These are phyloP conservation scores for Eudemis profundana DNA, from an alignment of 2,888 invertebrate species.

Conservation along the genomic window DNA sequence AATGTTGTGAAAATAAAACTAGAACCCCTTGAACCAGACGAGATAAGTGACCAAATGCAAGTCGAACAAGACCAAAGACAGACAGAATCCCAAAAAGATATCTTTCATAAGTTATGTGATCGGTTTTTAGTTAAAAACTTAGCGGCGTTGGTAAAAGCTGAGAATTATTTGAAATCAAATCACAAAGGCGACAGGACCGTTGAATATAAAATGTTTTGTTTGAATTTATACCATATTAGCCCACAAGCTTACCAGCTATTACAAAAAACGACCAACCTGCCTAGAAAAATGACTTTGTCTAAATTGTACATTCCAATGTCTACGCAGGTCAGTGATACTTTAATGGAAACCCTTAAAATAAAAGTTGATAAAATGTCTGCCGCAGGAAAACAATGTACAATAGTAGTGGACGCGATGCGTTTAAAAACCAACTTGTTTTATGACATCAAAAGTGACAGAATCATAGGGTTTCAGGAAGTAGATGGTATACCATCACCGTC, in stretches of 20 bases:
- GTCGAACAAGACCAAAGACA: no score
- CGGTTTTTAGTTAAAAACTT: conserved; percentile 9
- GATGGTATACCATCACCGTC: conserved; percentile 21
- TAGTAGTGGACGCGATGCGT: conserved; percentile 5
- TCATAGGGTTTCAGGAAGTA: conserved; percentile 38
- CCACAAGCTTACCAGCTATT: conserved; percentile 40
- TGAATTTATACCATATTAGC: conserved; percentile 43
- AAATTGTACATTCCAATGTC: conserved; percentile 9
- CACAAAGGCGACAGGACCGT: conserved; percentile 30
- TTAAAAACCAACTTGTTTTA: conserved; percentile 34
- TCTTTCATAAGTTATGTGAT: conserved; percentile 24
- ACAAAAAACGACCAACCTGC: conserved; percentile 36
- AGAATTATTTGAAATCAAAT: neutral
- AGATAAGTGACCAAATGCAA: no score
- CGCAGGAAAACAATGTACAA: conserved; percentile 11
- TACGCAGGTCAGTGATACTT: neutral
- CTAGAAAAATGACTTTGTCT: neutral
- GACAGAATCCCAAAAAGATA: conserved; percentile 7
- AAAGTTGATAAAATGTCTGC: conserved; percentile 20
- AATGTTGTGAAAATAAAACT: no score
- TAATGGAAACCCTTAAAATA: conserved; percentile 1
- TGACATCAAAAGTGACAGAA: conserved; percentile 35
- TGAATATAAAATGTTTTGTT: conserved; percentile 36
- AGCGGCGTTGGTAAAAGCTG: conserved; percentile 23
- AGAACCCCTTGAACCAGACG: no score